phyloP scores from a whole-genome alignment of 2,888 invertebrate genomes.

The Sarcophaga carnaria region DNA sequence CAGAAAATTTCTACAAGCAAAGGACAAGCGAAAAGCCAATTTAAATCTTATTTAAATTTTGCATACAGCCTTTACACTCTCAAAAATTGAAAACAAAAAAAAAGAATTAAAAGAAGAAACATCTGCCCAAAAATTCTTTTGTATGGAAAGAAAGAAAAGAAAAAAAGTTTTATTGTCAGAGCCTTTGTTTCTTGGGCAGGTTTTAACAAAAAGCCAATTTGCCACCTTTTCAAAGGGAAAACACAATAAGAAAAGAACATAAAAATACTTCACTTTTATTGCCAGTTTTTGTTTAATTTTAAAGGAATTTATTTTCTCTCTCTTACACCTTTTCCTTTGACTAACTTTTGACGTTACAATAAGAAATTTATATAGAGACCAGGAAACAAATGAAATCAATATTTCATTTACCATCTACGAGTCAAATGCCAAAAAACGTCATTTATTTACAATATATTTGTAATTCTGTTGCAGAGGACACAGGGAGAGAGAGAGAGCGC shows the following conservation, averaged over 20 bases:
- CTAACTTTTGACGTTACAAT: neutral
- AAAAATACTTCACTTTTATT: conserved; percentile 46
- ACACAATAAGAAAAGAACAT: conserved; percentile 7
- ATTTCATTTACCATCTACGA: conserved; percentile 15
- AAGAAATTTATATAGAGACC: neutral
- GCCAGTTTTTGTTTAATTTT: conserved; percentile 43
- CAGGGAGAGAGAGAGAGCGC: too few species aligned
- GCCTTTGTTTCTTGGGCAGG: neutral
- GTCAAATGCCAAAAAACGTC: conserved; percentile 49
- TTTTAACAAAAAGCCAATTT: conserved; percentile 66
- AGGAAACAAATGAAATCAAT: conserved; percentile 58
- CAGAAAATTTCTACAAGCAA: conserved; percentile 58
- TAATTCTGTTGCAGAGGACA: neutral
- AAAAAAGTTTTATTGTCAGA: conserved; percentile 4
- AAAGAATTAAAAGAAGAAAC: conserved; percentile 15
- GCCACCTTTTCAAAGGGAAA: conserved; percentile 65
- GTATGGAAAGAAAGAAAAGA: neutral
- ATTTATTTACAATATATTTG: conserved; percentile 64
- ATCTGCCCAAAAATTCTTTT: conserved; percentile 44
- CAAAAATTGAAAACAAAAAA: neutral
- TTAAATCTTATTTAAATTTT: conserved; percentile 69
- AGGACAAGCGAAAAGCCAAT: conserved; percentile 57
- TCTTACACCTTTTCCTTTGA: neutral
- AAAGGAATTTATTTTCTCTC: conserved; percentile 25
- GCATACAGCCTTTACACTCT: conserved; percentile 29